These are phyloP conservation scores for Drosophila picticornis DNA, from an alignment of 2,888 invertebrate species.

Conservation along the genomic window DNA sequence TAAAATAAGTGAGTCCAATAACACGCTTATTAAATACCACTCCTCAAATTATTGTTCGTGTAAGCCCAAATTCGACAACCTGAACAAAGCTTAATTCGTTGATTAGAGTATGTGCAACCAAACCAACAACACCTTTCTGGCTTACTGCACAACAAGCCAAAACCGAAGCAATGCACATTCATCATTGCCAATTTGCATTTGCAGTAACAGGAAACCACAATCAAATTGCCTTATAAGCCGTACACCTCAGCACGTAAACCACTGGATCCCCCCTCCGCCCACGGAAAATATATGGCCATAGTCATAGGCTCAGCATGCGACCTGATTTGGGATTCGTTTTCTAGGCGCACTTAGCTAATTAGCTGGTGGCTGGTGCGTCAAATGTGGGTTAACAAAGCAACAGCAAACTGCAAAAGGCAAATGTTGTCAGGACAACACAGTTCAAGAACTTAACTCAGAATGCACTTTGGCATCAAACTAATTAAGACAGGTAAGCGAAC, in stretches of 20 bases:
- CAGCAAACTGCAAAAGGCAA: constrained; percentile 26
- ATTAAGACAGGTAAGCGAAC: constrained; percentile 62
- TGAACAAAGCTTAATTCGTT: constrained; percentile 14
- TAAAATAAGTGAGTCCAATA: background rate
- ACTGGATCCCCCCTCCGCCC: background rate
- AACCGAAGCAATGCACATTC: constrained; percentile 45
- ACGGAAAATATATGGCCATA: constrained; percentile 5
- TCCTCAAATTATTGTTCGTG: background rate
- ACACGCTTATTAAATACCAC: constrained; percentile 7
- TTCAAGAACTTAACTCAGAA: constrained; percentile 20
- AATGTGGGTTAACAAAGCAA: constrained; percentile 65
- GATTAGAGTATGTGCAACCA: constrained; percentile 32
- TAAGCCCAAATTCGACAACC: background rate
- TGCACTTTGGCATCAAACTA: constrained; percentile 77
- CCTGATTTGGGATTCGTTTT: background rate
- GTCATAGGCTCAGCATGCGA: constrained; percentile 21
- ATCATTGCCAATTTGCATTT: constrained; percentile 75
- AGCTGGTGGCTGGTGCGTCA: constrained; percentile 61
- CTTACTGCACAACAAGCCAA: constrained; percentile 18
- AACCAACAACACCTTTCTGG: constrained; percentile 10
- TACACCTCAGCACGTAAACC: constrained; percentile 8
- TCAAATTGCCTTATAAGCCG: constrained; percentile 54
- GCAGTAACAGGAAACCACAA: constrained; percentile 29
- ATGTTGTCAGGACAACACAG: constrained; percentile 43
- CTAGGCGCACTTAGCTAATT: constrained; percentile 74